Evolutionary conservation across 2,888 invertebrate genomes (phyloP), one percentile per base, ranked within the genome.

Genomic region (Halictus quadricinctus): DNA sequence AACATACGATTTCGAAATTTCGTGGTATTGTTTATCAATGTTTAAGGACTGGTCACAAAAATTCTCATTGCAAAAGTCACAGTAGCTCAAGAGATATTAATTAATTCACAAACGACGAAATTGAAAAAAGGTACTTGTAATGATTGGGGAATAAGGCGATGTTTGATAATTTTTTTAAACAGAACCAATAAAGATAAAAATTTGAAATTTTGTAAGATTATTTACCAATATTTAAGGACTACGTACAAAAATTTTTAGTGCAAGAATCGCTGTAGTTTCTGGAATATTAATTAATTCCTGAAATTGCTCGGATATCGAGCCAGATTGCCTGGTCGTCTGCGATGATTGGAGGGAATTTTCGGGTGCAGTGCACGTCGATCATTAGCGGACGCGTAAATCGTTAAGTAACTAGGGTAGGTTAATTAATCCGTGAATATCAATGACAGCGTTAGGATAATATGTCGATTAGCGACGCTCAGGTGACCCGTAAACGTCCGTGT

Each of bases 351-450:
- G 48, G 41, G 8, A 41, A 69, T 50, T 77, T 50, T 54, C 29
- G 13, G 15, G 66, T 48, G n/a, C 8, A 48, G 18, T 7, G 15
- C 21, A 66, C 29, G 4, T 48, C 21, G 36, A 43, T n/a, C 58
- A 41, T 66, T 54, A 66, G 48, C 36, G 64, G 12, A 4, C 25
- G 18, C 1, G 66, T n/a, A 8, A 66, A 69, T 74, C 66, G 54
- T 58, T 46, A 66, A 25, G 72, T 76, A 66, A 13, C 76, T 6
- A 18, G 13, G 25, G 15, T 29, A 6, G 58, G 78, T 64, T 66
- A 46, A 76, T 82, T 78, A 75, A 75, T 75, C 72, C 72, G 54
- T 18, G 76, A 43, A 46, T 69, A 58, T 66, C 54, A 54, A 76
- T 50, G 76, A 21, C 46, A 60, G 48, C 54, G 76, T 76, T 60